Percentiles rank a stretch among this genome's conserved stretches.
Conservation (phyloP, 2,113 vertebrate species). For the Corythoichthys intestinalis region DNA sequence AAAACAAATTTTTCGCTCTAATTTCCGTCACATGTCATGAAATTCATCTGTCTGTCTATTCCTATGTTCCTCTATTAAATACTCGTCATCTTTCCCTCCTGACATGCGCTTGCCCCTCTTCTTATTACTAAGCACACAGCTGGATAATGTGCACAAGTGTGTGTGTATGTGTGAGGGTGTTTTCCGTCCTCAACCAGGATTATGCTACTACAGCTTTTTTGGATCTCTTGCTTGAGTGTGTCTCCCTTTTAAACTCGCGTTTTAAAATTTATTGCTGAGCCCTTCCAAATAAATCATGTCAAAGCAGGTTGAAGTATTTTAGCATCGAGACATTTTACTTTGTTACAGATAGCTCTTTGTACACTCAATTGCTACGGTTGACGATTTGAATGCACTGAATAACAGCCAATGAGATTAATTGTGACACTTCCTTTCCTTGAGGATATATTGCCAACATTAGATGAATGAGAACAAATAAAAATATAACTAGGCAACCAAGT, state of each 20-base stretch:
- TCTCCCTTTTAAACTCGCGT: not conserved
- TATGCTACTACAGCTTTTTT: constrained; percentile 23
- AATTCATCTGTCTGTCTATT: constrained; percentile 19
- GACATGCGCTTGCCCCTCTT: constrained; percentile 1
- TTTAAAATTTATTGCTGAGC: constrained; percentile 2
- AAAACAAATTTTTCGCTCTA: too few species aligned
- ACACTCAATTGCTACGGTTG: not conserved
- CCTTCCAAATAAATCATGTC: constrained; percentile 3
- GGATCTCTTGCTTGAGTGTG: constrained; percentile 14
- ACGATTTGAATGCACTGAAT: not conserved
- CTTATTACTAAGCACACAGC: constrained; percentile 42
- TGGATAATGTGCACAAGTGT: constrained; percentile 39
- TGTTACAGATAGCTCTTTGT: not conserved
- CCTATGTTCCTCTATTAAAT: not conserved
- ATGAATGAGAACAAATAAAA: constrained; percentile 21
- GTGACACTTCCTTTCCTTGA: not conserved
- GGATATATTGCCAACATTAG: constrained; percentile 10
- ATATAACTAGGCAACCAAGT: not conserved
- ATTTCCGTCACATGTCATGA: constrained; percentile 34
- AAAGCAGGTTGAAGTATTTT: not conserved
- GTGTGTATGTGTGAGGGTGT: constrained; percentile 10
- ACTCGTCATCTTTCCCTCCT: not conserved
- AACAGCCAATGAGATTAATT: not conserved
- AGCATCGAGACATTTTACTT: not conserved
- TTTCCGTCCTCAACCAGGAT: constrained; percentile 20